Base-by-base conservation (phyloP, 2,113 vertebrate species). In the Pelvicachromis taeniatus region DNA sequence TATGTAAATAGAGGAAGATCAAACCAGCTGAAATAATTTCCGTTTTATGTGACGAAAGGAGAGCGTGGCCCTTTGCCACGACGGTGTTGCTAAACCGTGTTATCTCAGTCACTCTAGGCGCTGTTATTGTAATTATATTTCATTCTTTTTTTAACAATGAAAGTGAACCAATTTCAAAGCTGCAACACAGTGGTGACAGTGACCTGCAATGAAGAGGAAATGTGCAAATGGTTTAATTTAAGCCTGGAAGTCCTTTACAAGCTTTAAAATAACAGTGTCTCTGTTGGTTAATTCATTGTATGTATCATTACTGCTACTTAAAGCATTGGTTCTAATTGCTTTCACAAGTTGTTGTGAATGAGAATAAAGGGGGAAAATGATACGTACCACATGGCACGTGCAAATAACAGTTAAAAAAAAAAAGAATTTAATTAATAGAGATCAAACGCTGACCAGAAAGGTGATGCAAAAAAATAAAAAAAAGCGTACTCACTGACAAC, bases 1-100 rank as follows among this genome's bases (percentile, higher is more conserved):
- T 88, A 89, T 91, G 86, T 65, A 88, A 88, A 94, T 81, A 78
- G 21, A 58, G 55, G 68, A 45, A 83, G 86, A 93, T 91, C 90
- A 93, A 93, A 93, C 82, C 79, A 40, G 84, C 88, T 84, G 90
- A 87, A 93, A 89, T 91, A 86, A 93, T 92, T 90, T 84, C 59
- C n/a, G 29, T 87, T 91, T 90, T n/a, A 90, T 87, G 87, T 80
- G 90, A 91, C 65, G 78, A 93, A 90, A 88, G 84, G 78, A 55
- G 82, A 81, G 84, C 79, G 17, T 54, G 55, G 88, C 85, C 88
- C 87, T 87, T 81, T 86, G 90, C 87, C 89, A 82, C 45, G 12
- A 83, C 45, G 75, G 82, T 82, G 88, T 81, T 26, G 55, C 84
- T 84, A 65, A 91, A 84, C 50, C 40, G 5, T 84, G 83, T 93